These are phyloP conservation scores for Xerus rutilus DNA, from an alignment of 2,797 vertebrate genomes.

Conservation along the genomic window DNA sequence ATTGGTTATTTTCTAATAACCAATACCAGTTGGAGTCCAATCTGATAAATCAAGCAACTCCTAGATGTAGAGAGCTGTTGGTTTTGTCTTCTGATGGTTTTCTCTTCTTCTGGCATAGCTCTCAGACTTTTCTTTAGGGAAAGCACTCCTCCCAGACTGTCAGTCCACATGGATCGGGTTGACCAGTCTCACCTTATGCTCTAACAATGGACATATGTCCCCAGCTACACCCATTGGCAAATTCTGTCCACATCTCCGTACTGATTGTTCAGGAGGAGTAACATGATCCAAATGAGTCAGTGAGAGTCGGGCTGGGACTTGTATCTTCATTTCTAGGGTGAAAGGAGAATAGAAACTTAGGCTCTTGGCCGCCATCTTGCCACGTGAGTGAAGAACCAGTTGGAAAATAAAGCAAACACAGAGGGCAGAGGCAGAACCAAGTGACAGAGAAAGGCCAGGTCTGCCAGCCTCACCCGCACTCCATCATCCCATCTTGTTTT, in stretches of 20 bases:
- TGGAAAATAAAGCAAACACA: background rate
- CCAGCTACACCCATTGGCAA: background rate
- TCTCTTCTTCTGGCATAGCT: background rate
- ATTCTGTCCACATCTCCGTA: background rate
- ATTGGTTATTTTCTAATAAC: background rate
- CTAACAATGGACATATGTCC: rapidly evolving
- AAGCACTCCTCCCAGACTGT: no score
- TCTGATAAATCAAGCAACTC: background rate
- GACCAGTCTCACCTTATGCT: no score
- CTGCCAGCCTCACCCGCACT: background rate
- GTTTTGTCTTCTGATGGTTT: background rate
- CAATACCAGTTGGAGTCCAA: background rate
- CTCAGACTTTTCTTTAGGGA: background rate
- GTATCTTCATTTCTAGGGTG: background rate
- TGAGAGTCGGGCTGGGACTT: background rate
- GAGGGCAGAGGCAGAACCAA: background rate
- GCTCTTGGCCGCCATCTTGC: background rate
- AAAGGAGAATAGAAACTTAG: background rate
- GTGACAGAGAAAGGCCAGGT: background rate
- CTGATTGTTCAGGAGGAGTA: background rate
- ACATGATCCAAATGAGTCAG: background rate
- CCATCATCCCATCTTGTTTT: background rate
- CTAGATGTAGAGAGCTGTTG: background rate
- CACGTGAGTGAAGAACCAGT: background rate
- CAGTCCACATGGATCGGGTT: rapidly evolving